Base-by-base conservation (phyloP, 2,888 invertebrate genomes). In the Watsonalla binaria region DNA sequence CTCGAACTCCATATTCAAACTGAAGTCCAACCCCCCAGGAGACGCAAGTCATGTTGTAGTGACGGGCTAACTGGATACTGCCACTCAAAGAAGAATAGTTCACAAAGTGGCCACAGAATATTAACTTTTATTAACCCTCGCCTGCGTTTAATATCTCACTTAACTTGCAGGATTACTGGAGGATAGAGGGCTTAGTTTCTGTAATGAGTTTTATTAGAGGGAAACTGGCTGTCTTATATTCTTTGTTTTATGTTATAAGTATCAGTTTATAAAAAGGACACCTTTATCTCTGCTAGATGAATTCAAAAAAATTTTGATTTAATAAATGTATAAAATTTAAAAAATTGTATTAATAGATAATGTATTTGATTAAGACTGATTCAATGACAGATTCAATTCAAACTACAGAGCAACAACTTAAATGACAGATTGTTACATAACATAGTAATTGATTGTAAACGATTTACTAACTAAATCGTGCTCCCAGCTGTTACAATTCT, bases 131-230 rank as follows among this genome's bases (percentile, higher is more conserved):
- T 49, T 14, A 37, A 37, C 49, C 14, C 15, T 49, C 37, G 49
- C 39, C 49, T 49, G 49, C 37, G 49, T 15, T 49, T 49, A 49
- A 49, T 49, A 49, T 49, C 49, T 49, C 49, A 14, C 39, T 49
- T 35, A 37, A 49, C 39, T 34, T 47, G 8, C 11, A 37, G 48
- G 48, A 48, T 37, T 48, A 48, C 37, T 13, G 49, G 6, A 37
- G 49, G n/a, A 8, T 37, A 37, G 37, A 42, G 42, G 42, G 8
- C 42, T 11, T 42, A 9, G 42, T 42, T 42, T 42, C 42, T 42
- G 11, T 42, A 9, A 42, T 42, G 9, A 42, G 8, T 42, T 42
- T 42, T 42, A 42, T 42, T 8, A 2, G 11, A 2, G 11, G 42
- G 42, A 5, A 42, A 42, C 8, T 42, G 11, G 11, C 1, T 11